Base-by-base conservation (phyloP, 2,113 vertebrate genomes). In the Leptosomus discolor region DNA sequence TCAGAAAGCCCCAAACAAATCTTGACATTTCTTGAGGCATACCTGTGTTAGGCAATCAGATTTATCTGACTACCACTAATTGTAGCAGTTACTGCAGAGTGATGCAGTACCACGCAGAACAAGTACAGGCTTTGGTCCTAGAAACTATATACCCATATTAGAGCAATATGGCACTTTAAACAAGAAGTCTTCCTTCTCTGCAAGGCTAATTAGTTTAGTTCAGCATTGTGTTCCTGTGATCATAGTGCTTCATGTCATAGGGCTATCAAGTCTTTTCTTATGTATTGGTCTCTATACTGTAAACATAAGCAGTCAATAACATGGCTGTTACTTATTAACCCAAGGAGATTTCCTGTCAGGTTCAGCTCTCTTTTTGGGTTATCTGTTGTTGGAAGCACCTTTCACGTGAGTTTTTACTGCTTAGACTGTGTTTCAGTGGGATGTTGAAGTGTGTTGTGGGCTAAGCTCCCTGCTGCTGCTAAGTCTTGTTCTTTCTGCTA, bases 221-320 rank as follows among this genome's bases (percentile, higher is more conserved):
- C 82, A 79, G 23, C 34, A 60, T 60, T 83, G n/a, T 48, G 27
- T 68, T 93, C 30, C 67, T 92, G 61, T 90, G 90, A 92, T 93
- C 51, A 87, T 32, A 79, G 36, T 71, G 51, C 68, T 88, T 90
- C 70, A 46, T 85, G 92, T 75, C 94, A 90, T 41, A 51, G 20
- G 81, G 24, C 65, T 95, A 94, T 95, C 81, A 93, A 88, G 36
- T 36, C 27, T 92, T 81, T 85, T 70, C 43, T 79, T 90, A 34
- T 34, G 16, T 68, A 58, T 76, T 64, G 92, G 88, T 79, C 74
- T 88, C 43, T 71, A 76, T 57, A 53, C 27, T 53, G 57, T 64
- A 88, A 88, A 92, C 34, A 79, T 51, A 90, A 92, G 53, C 43
- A 88, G 78, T 85, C 94, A 88, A 82, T 90, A 95, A 78, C 61